These are phyloP conservation scores for Anguilla obscura DNA, from an alignment of 2,797 vertebrate genomes.

Conservation along the genomic window DNA sequence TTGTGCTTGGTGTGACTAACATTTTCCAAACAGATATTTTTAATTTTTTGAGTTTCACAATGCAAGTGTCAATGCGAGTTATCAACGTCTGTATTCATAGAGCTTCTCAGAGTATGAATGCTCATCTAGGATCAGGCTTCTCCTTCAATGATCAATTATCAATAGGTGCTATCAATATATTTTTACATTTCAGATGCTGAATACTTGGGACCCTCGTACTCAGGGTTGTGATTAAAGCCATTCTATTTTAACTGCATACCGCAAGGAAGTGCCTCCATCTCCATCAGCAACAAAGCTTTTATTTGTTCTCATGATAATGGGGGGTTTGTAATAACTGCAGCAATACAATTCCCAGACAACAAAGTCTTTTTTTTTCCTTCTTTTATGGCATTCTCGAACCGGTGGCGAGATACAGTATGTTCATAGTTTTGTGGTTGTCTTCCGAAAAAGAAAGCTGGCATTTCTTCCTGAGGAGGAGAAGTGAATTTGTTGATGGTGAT, in stretches of 20 bases:
- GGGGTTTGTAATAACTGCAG: neutral
- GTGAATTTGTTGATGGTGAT: conserved; percentile 20
- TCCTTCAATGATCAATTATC: no score
- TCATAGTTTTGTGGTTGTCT: neutral
- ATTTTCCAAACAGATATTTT: neutral
- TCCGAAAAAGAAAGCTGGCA: neutral
- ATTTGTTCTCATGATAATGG: neutral
- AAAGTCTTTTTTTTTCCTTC: neutral
- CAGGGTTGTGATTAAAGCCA: neutral
- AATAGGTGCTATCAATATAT: neutral
- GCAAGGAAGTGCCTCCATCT: neutral
- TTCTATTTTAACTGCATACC: neutral
- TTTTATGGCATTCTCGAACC: neutral
- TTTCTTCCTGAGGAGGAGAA: neutral
- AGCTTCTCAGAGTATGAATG: no score
- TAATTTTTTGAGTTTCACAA: neutral
- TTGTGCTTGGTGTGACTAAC: neutral
- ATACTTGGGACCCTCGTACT: neutral
- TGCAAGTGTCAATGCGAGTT: neutral
- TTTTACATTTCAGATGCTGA: neutral
- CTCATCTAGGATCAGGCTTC: no score
- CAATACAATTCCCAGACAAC: neutral
- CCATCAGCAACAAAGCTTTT: neutral
- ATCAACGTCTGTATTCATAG: neutral
- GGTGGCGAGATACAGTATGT: neutral